A percentile compares a stretch with the other conserved stretches of the same genome.
Conservation (phyloP, 2,797 vertebrate genomes). For the Acanthiza pusilla region DNA sequence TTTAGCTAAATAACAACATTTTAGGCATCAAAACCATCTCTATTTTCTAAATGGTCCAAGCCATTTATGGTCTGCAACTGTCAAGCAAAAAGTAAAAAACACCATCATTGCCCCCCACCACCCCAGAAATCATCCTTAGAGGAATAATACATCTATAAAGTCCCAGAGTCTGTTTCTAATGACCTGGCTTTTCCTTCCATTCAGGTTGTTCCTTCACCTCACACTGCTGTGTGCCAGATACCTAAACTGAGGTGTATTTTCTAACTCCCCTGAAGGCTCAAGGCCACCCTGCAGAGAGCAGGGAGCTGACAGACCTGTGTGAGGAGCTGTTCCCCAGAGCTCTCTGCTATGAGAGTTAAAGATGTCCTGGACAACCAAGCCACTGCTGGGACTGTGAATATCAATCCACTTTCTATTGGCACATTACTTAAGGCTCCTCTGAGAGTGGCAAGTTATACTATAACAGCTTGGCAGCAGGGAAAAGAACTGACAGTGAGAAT, state of each 20-base stretch:
- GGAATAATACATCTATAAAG: neutral
- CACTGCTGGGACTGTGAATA: fast-evolving
- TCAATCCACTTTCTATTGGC: neutral
- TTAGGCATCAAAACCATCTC: neutral
- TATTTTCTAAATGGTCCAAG: neutral
- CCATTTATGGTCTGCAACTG: neutral
- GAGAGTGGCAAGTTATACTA: neutral
- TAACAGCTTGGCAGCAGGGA: neutral
- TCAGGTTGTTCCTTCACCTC: neutral
- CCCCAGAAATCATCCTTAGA: neutral
- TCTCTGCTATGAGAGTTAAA: neutral
- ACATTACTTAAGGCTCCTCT: neutral
- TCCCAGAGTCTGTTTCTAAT: neutral
- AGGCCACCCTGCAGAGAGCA: neutral
- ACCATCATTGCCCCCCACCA: fast-evolving
- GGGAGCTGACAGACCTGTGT: fast-evolving
- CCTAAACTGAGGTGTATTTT: neutral
- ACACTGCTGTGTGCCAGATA: neutral
- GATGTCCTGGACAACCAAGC: neutral
- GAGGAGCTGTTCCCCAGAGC: neutral
- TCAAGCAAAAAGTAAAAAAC: neutral
- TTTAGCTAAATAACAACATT: neutral
- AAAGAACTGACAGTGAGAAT: neutral
- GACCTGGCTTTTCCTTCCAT: neutral
- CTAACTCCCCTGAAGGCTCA: neutral